These are phyloP conservation scores for Semicossyphus pulcher DNA, from an alignment of 2,113 vertebrate genomes.

Conservation along the genomic window DNA sequence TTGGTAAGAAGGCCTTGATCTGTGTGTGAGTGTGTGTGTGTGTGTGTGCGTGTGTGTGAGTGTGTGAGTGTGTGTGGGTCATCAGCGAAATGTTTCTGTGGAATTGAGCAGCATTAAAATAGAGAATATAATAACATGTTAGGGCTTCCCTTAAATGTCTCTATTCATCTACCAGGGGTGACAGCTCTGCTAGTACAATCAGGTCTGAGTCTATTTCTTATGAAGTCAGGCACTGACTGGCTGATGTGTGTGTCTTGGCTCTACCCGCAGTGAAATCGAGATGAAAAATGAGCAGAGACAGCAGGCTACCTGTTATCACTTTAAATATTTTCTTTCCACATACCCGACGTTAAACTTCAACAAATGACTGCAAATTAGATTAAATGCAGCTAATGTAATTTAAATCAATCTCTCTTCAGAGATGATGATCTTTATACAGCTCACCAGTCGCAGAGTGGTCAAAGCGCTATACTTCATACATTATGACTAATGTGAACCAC, in stretches of 20 bases:
- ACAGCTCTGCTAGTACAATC: conserved; percentile 27
- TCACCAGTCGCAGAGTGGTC: conserved; percentile 46
- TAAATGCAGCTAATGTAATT: conserved; percentile 74
- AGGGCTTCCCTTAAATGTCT: conserved; percentile 13
- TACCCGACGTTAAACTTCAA: conserved; percentile 80
- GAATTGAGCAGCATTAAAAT: conserved; percentile 10
- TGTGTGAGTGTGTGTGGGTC: too few relatives aligned
- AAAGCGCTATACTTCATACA: conserved; percentile 34
- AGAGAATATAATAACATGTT: not conserved
- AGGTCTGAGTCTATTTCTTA: conserved; percentile 44
- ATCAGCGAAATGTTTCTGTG: not conserved
- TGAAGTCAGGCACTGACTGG: conserved; percentile 54
- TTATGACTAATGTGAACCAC: conserved; percentile 10
- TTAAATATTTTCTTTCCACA: conserved; percentile 86
- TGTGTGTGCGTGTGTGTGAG: too few relatives aligned
- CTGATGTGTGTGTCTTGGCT: conserved; percentile 77
- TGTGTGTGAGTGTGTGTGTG: conserved; percentile 9
- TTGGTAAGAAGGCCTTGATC: conserved; percentile 42
- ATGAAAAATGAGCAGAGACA: conserved; percentile 79
- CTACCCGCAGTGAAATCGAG: conserved; percentile 61
- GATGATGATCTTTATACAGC: conserved; percentile 26
- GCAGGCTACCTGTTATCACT: conserved; percentile 84
- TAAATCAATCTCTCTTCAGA: conserved; percentile 54
- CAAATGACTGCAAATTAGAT: conserved; percentile 83
- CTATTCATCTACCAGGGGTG: conserved; percentile 37